phyloP scores from a whole-genome alignment of 2,888 invertebrate genomes.

The Dasysyrphus tricinctus region DNA sequence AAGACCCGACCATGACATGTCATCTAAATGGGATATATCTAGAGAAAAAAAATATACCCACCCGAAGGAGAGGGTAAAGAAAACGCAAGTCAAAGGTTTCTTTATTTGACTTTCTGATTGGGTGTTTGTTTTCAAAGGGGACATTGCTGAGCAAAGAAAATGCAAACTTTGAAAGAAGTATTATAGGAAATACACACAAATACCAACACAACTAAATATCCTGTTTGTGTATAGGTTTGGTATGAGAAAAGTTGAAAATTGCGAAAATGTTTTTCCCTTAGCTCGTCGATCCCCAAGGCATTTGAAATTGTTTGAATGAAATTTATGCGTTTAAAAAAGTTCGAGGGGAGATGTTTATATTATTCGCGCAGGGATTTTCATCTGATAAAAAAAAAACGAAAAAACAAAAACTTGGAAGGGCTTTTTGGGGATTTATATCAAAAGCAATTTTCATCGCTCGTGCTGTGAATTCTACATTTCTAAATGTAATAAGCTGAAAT shows the following conservation, averaged over 20 bases:
- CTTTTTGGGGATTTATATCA: conserved; percentile 68
- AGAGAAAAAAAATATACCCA: conserved; percentile 5
- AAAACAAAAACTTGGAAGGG: conserved; percentile 46
- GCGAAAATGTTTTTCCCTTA: conserved; percentile 63
- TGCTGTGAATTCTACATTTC: conserved; percentile 62
- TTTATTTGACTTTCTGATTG: conserved; percentile 76
- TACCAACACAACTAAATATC: conserved; percentile 19
- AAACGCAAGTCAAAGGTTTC: conserved; percentile 75
- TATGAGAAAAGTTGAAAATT: conserved; percentile 57
- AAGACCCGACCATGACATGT: conserved; percentile 57
- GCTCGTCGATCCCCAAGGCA: conserved; percentile 22
- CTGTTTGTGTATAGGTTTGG: conserved; percentile 28
- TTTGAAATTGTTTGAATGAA: conserved; percentile 62
- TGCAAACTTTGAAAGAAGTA: conserved; percentile 23
- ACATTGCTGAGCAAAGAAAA: conserved; percentile 34
- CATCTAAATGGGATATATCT: conserved; percentile 48
- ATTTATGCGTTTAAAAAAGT: conserved; percentile 62
- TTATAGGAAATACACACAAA: conserved; percentile 40
- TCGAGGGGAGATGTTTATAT: conserved; percentile 41
- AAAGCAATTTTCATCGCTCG: conserved; percentile 74
- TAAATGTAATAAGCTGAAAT: conserved; percentile 38
- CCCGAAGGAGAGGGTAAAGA: conserved; percentile 48
- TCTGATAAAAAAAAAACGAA: conserved; percentile 54
- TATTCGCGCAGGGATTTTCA: conserved; percentile 71
- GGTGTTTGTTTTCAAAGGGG: conserved; percentile 68